These are phyloP conservation scores for Vipera ursinii DNA, from an alignment of 2,797 vertebrate species.

Conservation along the genomic window DNA sequence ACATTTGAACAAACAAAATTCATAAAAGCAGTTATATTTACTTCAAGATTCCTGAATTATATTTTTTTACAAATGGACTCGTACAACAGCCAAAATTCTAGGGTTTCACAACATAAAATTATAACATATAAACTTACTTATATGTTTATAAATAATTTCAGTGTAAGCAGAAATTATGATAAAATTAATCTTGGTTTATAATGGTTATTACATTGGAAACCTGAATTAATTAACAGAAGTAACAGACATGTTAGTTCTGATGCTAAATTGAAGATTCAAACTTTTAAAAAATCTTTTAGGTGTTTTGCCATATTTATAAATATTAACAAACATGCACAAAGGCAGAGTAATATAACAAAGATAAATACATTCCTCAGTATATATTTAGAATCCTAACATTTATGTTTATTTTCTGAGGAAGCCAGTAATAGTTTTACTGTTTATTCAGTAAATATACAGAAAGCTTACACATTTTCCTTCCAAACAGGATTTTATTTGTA, in stretches of 20 bases:
- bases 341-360: neutral
- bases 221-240: neutral
- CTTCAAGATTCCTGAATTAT: neutral
- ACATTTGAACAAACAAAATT: neutral
- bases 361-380: neutral
- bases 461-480: neutral
- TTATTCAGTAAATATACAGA: neutral
- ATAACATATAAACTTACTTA: neutral
- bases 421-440: neutral
- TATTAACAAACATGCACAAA: neutral
- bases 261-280: neutral
- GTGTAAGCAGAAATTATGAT: neutral
- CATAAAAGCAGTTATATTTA: neutral
- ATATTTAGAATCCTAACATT: neutral
- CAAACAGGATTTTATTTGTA: neutral
- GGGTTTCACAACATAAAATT: neutral
- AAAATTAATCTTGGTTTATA: neutral
- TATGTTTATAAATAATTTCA: neutral
- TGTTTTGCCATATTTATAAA: neutral
- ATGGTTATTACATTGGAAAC: neutral
- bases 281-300: neutral
- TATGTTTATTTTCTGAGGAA: neutral
- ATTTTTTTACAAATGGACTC: neutral
- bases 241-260: neutral
- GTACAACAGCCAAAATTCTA: neutral